Evolutionary conservation across 2,113 vertebrate species (phyloP).

Genomic region (Sinocyclocheilus anshuiensis): DNA sequence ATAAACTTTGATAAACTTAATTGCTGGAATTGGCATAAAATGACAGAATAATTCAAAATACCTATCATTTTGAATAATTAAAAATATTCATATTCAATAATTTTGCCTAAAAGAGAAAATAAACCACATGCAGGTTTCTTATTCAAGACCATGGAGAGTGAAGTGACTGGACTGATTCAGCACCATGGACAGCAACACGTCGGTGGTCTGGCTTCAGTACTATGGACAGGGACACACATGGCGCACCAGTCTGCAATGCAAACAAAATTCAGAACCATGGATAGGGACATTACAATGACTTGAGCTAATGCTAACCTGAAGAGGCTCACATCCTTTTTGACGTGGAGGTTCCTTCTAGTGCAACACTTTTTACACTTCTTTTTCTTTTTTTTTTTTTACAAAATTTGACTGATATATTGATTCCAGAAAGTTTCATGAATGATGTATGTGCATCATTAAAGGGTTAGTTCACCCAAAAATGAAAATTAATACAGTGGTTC

Average conservation of each 20-base stretch:
- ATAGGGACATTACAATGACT: background rate
- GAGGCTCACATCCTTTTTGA: too few relatives aligned
- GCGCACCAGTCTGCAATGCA: background rate
- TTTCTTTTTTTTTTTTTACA: too few relatives aligned
- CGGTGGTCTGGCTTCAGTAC: constrained; percentile 16
- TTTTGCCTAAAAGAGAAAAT: background rate
- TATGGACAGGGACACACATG: constrained; percentile 1
- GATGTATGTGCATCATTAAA: too few relatives aligned
- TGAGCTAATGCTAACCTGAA: background rate
- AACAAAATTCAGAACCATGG: constrained; percentile 40
- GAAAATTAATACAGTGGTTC: too few relatives aligned
- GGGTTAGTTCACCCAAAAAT: too few relatives aligned
- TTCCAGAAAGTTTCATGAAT: too few relatives aligned
- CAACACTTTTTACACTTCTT: too few relatives aligned
- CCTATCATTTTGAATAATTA: background rate
- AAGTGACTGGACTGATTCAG: constrained; percentile 9
- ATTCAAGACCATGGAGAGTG: constrained; percentile 18
- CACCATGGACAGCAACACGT: constrained; percentile 20
- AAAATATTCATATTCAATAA: background rate
- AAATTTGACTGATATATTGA: too few relatives aligned
- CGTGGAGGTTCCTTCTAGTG: too few relatives aligned
- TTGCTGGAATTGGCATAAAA: background rate
- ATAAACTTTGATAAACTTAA: background rate
- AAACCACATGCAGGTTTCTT: background rate
- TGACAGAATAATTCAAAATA: background rate